Percentiles rank a stretch among this genome's conserved stretches.
phyloP scores from a whole-genome alignment of 2,888 invertebrate species.

The Vandiemenella viatica region DNA sequence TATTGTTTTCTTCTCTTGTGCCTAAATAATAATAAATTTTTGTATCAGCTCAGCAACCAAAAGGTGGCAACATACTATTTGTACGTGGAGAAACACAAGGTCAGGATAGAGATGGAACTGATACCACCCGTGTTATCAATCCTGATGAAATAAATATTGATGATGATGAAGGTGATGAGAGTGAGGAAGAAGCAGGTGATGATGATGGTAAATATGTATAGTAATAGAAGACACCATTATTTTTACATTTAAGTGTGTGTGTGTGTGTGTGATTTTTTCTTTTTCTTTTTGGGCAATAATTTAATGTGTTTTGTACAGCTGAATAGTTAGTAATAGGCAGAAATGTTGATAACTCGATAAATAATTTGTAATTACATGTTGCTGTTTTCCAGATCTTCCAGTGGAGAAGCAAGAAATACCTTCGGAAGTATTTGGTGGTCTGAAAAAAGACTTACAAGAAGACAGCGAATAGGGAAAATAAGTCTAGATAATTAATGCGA shows the following conservation, averaged over 20 bases:
- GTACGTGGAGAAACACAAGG: constrained; percentile 78
- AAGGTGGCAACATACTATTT: constrained; percentile 56
- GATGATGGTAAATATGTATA: constrained; percentile 27
- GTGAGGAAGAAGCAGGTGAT: constrained; percentile 27
- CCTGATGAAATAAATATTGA: constrained; percentile 81
- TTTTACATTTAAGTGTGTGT: background rate
- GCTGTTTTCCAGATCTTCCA: constrained; percentile 43
- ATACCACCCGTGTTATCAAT: constrained; percentile 50
- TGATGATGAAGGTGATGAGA: constrained; percentile 46
- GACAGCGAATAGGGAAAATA: too few relatives aligned
- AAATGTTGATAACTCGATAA: too few relatives aligned
- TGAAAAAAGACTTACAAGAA: constrained; percentile 28
- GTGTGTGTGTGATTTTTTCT: too few relatives aligned
- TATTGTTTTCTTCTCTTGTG: background rate
- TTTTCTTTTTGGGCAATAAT: too few relatives aligned
- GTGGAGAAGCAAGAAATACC: constrained; percentile 78
- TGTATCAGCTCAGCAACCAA: constrained; percentile 5
- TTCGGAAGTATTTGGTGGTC: constrained; percentile 78
- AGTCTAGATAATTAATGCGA: too few relatives aligned
- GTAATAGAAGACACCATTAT: too few relatives aligned
- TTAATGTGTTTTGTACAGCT: too few relatives aligned
- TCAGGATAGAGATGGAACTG: constrained; percentile 37
- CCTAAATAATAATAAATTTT: background rate
- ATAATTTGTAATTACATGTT: too few relatives aligned
- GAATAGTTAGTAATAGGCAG: too few relatives aligned